Evolutionary conservation across 2,888 invertebrate species (phyloP), one percentile per base, ranked within the genome.

Genomic region (Sinohyriopsis cumingii): DNA sequence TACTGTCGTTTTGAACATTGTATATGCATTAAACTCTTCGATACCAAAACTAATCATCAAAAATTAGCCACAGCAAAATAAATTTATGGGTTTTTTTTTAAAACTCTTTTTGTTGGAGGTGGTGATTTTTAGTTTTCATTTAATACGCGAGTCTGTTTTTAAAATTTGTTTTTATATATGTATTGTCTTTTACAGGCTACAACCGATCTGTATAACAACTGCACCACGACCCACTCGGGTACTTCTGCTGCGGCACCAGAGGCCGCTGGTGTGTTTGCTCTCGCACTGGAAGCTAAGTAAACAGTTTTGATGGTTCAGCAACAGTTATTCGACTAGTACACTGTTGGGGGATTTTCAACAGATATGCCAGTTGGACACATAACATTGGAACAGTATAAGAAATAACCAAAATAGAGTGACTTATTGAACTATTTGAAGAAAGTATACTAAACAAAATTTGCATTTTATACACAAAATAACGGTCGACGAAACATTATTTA

Each of bases 231-330:
- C 1, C 99, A 99, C 91, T 98, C 98, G 0, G 99, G 99, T 60
- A 99, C 99, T 0, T 99, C 98, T 6, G 99, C 99, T 0, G 99
- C 99, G 0, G 99, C 99, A 12, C 99, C 99, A 0, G 99, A 99
- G 91, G 99, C 99, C 9, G 99, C 99, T 18, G 98, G 98, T 12
- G 98, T 99, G 19, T 99, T 98, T 90, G 99, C 99, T 3, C 91
- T 99, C 68, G 99, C 99, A 5, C 92, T 99, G 68, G 99, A 99
- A 91, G 99, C 99, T 68, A 98, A 98, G 98, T 98, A 92, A 94
- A 94, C 92, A 25, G 18, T 12, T 63, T 24, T 25, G 28, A 25
- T 15, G 28, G 19, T 33, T 25, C 19, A 61, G 18, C 45, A 45
- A 22, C n/a, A 22, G 19, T 57, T n/a, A n/a, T 59, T 15, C 59